Conservation (phyloP, 2,888 invertebrate species). For the Melanophora roralis region DNA sequence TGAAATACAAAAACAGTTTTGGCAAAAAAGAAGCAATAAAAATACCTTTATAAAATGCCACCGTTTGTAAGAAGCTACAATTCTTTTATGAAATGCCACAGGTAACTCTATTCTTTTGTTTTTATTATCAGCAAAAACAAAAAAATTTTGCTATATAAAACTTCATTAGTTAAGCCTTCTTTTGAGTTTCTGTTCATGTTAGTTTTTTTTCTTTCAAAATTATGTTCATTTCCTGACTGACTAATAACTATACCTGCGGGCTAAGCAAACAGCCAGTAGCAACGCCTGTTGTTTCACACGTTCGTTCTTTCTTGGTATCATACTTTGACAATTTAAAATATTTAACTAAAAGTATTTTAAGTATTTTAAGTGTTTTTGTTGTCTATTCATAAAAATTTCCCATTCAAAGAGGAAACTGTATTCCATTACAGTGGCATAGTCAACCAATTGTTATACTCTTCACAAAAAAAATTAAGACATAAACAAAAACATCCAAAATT, state of each 20-base stretch:
- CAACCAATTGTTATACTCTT: neutral
- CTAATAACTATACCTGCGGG: neutral
- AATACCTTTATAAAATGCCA: slow-evolving; percentile 54
- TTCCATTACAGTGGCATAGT: slow-evolving; percentile 24
- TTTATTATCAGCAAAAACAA: neutral
- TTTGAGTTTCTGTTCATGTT: slow-evolving; percentile 1
- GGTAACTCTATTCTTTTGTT: slow-evolving; percentile 32
- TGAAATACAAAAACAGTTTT: slow-evolving; percentile 16
- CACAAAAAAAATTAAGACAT: no score
- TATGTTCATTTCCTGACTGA: neutral
- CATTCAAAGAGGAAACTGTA: slow-evolving; percentile 40
- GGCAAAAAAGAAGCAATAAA: neutral
- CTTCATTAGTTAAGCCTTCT: slow-evolving; percentile 53
- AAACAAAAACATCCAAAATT: no score
- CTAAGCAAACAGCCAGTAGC: neutral
- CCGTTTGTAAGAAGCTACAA: slow-evolving; percentile 27
- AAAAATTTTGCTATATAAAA: slow-evolving; percentile 37
- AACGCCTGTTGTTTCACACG: neutral
- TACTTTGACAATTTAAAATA: slow-evolving; percentile 52
- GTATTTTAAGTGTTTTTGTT: slow-evolving; percentile 30
- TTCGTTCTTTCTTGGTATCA: neutral
- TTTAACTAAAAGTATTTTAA: slow-evolving; percentile 58
- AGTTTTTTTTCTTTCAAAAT: neutral
- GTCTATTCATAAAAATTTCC: slow-evolving; percentile 31
- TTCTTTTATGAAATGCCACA: slow-evolving; percentile 39